Evolutionary conservation across 2,797 vertebrate genomes (phyloP).

Genomic region (Hafferia zeledoni): DNA sequence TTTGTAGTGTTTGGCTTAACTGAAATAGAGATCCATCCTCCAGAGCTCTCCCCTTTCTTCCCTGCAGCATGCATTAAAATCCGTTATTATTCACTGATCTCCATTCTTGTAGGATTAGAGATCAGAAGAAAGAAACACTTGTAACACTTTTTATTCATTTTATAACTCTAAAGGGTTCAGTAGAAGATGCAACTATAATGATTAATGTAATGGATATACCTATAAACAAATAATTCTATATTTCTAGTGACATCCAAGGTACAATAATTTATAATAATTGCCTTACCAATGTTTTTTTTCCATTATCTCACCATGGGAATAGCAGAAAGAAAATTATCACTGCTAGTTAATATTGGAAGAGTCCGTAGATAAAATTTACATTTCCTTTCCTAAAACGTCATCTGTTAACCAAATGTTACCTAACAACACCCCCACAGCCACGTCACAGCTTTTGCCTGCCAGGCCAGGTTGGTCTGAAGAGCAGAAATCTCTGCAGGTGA

Average conservation of each 20-base stretch:
- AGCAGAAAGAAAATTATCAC: neutral
- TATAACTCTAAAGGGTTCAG: neutral
- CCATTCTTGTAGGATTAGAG: neutral
- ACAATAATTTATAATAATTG: neutral
- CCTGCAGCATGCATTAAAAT: conserved; percentile 5
- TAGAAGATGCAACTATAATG: neutral
- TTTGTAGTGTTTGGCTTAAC: neutral
- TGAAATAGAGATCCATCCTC: neutral
- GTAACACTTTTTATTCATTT: neutral
- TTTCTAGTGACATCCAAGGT: conserved; percentile 16
- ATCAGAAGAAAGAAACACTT: neutral
- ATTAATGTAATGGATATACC: neutral
- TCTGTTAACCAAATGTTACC: neutral
- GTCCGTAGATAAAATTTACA: neutral
- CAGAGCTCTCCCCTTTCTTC: neutral
- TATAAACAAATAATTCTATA: conserved; percentile 13
- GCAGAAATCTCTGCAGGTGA: neutral
- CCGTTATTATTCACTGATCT: conserved; percentile 1
- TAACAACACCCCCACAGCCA: neutral
- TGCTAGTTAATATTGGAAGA: neutral
- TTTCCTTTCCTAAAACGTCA: neutral
- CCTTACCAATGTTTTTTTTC: neutral
- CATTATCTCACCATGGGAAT: neutral
- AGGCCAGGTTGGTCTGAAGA: neutral
- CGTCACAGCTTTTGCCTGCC: neutral